Evolutionary conservation across 2,888 invertebrate species (phyloP), one percentile per base, ranked within the genome.

Genomic region (Diogma glabrata): DNA sequence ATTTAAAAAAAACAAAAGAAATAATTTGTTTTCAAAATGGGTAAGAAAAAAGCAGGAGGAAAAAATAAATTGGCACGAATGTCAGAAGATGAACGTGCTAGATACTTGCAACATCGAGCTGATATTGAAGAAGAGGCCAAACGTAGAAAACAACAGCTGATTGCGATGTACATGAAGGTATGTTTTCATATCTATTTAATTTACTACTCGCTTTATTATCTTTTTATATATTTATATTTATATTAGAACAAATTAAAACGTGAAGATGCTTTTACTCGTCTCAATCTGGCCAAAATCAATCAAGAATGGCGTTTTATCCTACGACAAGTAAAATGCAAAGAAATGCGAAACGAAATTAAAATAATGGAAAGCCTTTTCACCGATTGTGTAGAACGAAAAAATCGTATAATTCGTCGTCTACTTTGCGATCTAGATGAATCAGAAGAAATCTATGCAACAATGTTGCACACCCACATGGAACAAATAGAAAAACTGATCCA

Each of bases 181-280:
- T 48, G 38, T n/a, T n/a, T n/a, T n/a, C n/a, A n/a, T n/a, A n/a
- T n/a, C n/a, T n/a, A n/a, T n/a, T n/a, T n/a, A n/a, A n/a, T n/a
- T n/a, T n/a, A n/a, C n/a, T n/a, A n/a, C n/a, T 3, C 30, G n/a
- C 4, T 14, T 30, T 40, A 20, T 26, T 28, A 12, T 46, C 17
- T 17, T 28, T 33, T 22, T 50, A 43, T 36, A n/a, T 20, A 22
- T 19, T n/a, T 38, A 43, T 22, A 3, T 65, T n/a, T n/a, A n/a
- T n/a, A n/a, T n/a, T n/a, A 89, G 88, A 87, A 84, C 62, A 90
- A 90, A 75, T 70, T 89, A 7, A 85, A 82, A 65, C 82, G 79
- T 56, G 90, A 90, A 66, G 87, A 88, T 64, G 78, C 79, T 0
- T 88, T 82, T 65, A 77, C 84, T 3, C 78, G 87, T 47, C 71